Percentiles rank a stretch among this genome's conserved stretches.
Conservation (phyloP, 2,888 invertebrate genomes). For the Trichogramma dendrolimi region DNA sequence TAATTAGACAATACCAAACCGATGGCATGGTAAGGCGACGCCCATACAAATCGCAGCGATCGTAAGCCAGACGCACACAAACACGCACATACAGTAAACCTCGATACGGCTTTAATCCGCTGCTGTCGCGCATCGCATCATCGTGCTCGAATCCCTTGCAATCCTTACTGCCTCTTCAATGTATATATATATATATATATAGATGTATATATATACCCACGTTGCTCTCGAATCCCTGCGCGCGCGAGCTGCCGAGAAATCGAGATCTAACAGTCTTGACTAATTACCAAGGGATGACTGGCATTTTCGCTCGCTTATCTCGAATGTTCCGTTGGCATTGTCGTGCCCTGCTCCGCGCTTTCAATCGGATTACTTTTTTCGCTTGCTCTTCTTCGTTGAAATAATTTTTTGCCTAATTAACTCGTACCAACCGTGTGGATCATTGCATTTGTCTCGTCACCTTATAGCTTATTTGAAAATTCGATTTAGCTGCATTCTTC, state of each 20-base stretch:
- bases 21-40: too few species aligned
- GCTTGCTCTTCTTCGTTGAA: slow-evolving; percentile 22
- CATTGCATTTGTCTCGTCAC: slow-evolving; percentile 23
- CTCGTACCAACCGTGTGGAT: background rate
- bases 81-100: background rate
- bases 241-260: background rate
- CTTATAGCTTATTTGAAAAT: background rate
- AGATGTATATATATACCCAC: too few species aligned
- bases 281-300: slow-evolving; percentile 51
- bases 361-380: slow-evolving; percentile 51
- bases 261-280: slow-evolving; percentile 43
- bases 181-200: background rate
- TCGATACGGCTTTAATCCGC: background rate
- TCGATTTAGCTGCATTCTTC: background rate
- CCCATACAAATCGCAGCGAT: too few species aligned
- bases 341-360: slow-evolving; percentile 29
- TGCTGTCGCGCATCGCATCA: background rate
- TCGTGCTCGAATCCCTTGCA: background rate
- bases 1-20: too few species aligned
- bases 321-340: slow-evolving; percentile 27
- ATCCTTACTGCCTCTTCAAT: background rate
- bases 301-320: slow-evolving; percentile 51
- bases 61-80: too few species aligned
- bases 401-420: slow-evolving; percentile 26
- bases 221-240: too few species aligned